phyloP scores from a whole-genome alignment of 1,140 invertebrate species.

The Atta colombica region DNA sequence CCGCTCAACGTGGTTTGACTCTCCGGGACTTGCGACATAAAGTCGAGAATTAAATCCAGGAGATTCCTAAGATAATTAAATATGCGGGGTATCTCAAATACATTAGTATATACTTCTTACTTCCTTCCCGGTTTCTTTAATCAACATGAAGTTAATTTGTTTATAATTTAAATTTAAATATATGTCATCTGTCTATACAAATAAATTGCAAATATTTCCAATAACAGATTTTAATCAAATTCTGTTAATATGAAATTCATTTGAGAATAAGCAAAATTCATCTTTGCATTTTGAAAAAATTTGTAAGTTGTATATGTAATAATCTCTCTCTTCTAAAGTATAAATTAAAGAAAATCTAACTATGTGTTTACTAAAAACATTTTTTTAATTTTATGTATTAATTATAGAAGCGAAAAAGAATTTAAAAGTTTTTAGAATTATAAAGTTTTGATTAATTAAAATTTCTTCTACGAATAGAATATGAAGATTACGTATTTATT shows the following conservation, averaged over 20 bases:
- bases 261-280: neutral
- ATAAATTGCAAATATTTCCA: too few relatives aligned
- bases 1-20: neutral
- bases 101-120: neutral
- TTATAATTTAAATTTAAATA: neutral
- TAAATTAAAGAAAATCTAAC: neutral
- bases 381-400: neutral
- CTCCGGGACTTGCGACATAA: constrained; percentile 22
- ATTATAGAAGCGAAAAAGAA: neutral
- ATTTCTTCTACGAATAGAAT: neutral
- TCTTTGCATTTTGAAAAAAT: neutral
- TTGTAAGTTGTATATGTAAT: neutral
- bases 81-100: neutral
- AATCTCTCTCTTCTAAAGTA: neutral
- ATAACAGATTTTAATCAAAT: neutral
- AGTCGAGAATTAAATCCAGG: constrained; percentile 16
- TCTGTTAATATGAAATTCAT: neutral
- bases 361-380: neutral
- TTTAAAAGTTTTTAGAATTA: neutral
- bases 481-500: neutral
- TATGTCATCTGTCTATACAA: neutral
- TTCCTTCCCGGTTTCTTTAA: neutral
- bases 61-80: constrained; percentile 36
- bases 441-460: neutral
- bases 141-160: neutral